A percentile compares a stretch with the other conserved stretches of the same genome.
Evolutionary conservation across 2,797 vertebrate genomes (phyloP).

Genomic region (Pangasius mekongensis): DNA sequence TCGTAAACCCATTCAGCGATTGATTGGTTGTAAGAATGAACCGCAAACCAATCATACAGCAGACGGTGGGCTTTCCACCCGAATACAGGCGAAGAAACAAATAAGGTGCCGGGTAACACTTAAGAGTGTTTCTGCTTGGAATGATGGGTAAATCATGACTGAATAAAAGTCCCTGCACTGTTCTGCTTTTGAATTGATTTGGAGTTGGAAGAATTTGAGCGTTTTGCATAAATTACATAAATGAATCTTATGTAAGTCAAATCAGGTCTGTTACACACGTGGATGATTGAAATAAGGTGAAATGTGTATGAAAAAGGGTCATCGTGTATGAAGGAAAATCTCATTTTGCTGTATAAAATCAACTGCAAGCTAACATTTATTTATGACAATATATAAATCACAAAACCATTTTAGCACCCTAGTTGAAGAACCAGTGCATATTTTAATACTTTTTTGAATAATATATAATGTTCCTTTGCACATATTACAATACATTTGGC

Average conservation of each 20-base stretch:
- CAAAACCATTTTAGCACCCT: neutral
- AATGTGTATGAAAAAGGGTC: neutral
- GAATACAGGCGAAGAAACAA: constrained; percentile 8
- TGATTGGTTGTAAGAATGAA: constrained; percentile 1
- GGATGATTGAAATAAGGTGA: neutral
- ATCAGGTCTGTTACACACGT: neutral
- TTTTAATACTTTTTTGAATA: neutral
- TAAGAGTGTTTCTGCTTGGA: neutral
- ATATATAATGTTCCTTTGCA: neutral
- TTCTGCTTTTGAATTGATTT: neutral
- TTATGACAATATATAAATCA: neutral
- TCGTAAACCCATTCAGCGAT: neutral
- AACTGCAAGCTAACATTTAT: neutral
- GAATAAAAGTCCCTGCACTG: neutral
- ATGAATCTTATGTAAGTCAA: neutral
- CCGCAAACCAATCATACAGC: neutral
- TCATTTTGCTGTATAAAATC: neutral
- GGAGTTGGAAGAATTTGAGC: neutral
- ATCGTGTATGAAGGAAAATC: neutral
- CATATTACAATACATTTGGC: too few species aligned
- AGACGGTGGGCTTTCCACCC: neutral
- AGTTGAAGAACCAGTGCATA: neutral
- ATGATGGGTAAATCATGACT: neutral
- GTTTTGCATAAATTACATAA: neutral
- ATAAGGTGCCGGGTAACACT: neutral